A percentile compares a stretch with the other conserved stretches of the same genome.
phyloP scores from a whole-genome alignment of 2,113 vertebrate species.

The Albula glossodonta region DNA sequence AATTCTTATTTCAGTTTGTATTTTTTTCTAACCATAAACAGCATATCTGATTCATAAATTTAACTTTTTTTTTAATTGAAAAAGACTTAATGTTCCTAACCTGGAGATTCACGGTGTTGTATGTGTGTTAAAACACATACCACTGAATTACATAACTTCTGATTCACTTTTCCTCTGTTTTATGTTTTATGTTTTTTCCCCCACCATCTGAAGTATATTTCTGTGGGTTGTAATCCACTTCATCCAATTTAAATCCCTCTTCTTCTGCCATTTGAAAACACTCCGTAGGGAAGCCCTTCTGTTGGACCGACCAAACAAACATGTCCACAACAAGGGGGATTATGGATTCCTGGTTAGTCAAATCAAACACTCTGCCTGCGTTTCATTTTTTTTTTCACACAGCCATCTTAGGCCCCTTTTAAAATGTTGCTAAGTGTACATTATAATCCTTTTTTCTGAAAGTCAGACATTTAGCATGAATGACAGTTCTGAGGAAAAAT shows the following conservation, averaged over 20 bases:
- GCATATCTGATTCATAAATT: too few relatives aligned
- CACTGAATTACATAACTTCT: too few relatives aligned
- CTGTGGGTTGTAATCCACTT: not conserved
- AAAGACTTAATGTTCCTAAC: too few relatives aligned
- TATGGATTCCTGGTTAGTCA: not conserved
- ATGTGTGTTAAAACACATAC: too few relatives aligned
- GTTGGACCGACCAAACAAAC: not conserved
- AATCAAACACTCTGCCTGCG: not conserved
- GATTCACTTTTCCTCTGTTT: too few relatives aligned
- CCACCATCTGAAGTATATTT: too few relatives aligned
- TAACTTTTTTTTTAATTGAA: too few relatives aligned
- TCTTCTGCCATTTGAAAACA: not conserved
- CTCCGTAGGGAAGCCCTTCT: not conserved
- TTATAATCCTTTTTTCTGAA: not conserved
- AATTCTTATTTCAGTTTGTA: too few relatives aligned
- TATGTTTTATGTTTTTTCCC: too few relatives aligned
- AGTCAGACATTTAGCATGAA: not conserved
- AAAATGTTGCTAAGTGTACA: not conserved
- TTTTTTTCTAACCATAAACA: too few relatives aligned
- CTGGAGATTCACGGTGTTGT: too few relatives aligned
- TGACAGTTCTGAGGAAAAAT: not conserved
- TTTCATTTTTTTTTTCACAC: not conserved
- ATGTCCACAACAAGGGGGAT: not conserved
- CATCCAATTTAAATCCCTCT: not conserved
- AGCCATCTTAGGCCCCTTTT: not conserved